Percentiles rank a stretch among this genome's conserved stretches.
These are phyloP conservation scores for Papilio elwesi DNA, from an alignment of 2,888 invertebrate genomes.

Conservation along the genomic window DNA sequence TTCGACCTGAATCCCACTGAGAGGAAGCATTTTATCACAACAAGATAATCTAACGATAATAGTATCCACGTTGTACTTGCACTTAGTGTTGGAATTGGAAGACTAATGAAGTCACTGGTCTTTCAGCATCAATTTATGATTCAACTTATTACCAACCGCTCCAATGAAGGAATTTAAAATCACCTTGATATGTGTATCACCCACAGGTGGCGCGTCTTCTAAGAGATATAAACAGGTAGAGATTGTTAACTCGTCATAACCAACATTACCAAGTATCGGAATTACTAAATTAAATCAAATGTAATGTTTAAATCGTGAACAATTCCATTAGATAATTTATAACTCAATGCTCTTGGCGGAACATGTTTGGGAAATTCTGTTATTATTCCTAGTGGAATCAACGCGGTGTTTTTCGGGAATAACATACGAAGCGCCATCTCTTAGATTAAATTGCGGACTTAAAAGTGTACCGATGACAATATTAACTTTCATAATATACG, in stretches of 20 bases:
- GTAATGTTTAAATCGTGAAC: neutral
- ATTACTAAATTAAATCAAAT: neutral
- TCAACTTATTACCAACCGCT: too few species aligned
- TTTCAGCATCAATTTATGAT: too few species aligned
- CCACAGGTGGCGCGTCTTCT: too few species aligned
- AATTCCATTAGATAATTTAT: slow-evolving; percentile 9
- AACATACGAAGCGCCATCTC: slow-evolving; percentile 4
- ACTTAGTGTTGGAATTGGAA: too few species aligned
- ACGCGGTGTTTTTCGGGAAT: neutral
- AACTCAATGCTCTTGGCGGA: slow-evolving; percentile 11
- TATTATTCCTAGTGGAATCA: slow-evolving; percentile 16
- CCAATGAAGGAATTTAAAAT: too few species aligned
- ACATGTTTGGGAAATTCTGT: slow-evolving; percentile 17
- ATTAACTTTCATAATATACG: too few species aligned
- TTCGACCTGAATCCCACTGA: slow-evolving; percentile 6
- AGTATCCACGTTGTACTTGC: neutral
- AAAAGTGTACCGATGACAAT: neutral
- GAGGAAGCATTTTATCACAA: neutral
- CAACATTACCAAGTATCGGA: neutral
- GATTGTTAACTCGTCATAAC: too few species aligned
- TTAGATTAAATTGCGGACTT: neutral
- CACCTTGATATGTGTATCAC: too few species aligned
- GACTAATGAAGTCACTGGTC: too few species aligned
- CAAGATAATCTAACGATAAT: neutral
- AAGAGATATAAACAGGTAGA: too few species aligned